Evolutionary conservation across 2,113 vertebrate genomes (phyloP), one percentile per base, ranked within the genome.

Genomic region (Anhinga rufa): DNA sequence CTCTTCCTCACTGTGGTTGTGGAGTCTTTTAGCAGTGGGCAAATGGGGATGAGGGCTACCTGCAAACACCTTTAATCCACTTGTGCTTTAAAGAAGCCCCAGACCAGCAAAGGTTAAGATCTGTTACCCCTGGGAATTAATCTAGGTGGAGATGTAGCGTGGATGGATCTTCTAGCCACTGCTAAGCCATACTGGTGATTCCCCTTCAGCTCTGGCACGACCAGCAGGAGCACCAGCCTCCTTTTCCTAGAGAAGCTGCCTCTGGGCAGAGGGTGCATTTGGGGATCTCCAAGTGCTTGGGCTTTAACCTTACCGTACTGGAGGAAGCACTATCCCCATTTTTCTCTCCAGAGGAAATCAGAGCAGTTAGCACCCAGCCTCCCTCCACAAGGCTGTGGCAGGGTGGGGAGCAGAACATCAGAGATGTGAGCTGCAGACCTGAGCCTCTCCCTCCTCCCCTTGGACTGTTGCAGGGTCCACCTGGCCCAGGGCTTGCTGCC

Each of bases 401-500:
- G 46, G 18, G 8, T 44, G 34, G 28, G 55, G 31, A 92, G 36
- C 14, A 84, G 70, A 92, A 44, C 34, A 64, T 14, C n/a, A 57
- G 74, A n/a, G 29, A 18, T 9, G 5, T n/a, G 48, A 42, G 18
- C n/a, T 31, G 32, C 32, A 61, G 25, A 62, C 32, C 17, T 58
- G 36, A 82, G 31, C 11, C 17, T 7, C 31, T 72, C 6, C 22
- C n/a, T 85, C 19, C 10, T 79, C 34, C 25, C 29, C 46, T 55
- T n/a, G 48, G 17, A 49, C 17, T 2, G 9, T 8, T 2, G 3
- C 20, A 60, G 15, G 14, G 4, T 36, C 42, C 2, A 3, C 5
- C 36, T 65, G 51, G 32, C 28, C 17, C 4, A 2, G 15, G 38
- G 29, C 40, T 75, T 49, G 17, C 62, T 81, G 44, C 52, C 2